Evolutionary conservation across 2,888 invertebrate genomes (phyloP).

Genomic region (Epistrophe grossulariae): DNA sequence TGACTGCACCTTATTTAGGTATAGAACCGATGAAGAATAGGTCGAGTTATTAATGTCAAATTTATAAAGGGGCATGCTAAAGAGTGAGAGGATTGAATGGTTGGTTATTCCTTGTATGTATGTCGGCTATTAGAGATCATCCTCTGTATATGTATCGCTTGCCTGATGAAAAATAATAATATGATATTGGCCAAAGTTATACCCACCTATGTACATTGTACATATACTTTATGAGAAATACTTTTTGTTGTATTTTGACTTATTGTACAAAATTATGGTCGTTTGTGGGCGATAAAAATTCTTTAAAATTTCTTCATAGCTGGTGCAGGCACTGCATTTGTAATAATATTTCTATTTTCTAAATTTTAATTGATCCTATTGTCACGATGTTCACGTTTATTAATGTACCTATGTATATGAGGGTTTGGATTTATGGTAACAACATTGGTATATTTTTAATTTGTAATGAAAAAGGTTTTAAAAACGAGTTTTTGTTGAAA

Average conservation of each 20-base stretch:
- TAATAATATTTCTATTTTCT: not conserved
- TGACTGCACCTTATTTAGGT: slow-evolving; percentile 55
- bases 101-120: slow-evolving; percentile 54
- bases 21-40: slow-evolving; percentile 59
- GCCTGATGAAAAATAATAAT: slow-evolving; percentile 34
- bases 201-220: not conserved
- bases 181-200: slow-evolving; percentile 5
- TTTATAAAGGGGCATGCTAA: slow-evolving; percentile 60
- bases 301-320: not conserved
- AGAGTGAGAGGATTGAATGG: slow-evolving; percentile 42
- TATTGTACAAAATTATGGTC: slow-evolving; percentile 22
- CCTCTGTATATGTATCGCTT: slow-evolving; percentile 1
- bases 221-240: not conserved
- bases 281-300: not conserved
- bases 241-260: slow-evolving; percentile 16
- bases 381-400: slow-evolving; percentile 8
- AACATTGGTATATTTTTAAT: too few species aligned
- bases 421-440: too few species aligned
- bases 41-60: slow-evolving; percentile 71
- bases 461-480: too few species aligned
- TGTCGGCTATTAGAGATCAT: slow-evolving; percentile 23
- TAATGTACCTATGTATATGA: not conserved
- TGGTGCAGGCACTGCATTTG: not conserved
- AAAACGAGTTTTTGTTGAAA: too few species aligned
- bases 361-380: slow-evolving; percentile 9